Base-by-base conservation (phyloP, 2,113 vertebrate genomes). In the Theropithecus gelada region DNA sequence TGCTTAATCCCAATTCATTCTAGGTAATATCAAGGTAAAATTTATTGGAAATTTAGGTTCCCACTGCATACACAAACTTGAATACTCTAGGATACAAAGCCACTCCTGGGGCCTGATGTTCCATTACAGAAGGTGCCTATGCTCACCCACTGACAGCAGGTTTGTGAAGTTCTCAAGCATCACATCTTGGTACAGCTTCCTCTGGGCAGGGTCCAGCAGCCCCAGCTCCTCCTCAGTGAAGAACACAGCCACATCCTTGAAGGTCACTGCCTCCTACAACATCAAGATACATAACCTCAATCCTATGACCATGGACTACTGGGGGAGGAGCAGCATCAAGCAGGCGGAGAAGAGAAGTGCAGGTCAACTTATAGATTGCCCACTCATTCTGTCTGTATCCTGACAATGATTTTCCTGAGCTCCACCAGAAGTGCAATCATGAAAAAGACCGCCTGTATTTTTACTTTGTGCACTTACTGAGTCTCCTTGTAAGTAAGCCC, bases 161-260 rank as follows among this genome's bases (percentile, higher is more conserved):
- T 48, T 78, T 27, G 14, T 86, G 59, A 88, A 88, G 93, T 95
- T 97, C 82, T 97, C 94, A 13, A 93, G 57, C 94, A 91, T 96
- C 91, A 91, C 91, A 0, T 93, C 94, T 80, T 3, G 76, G 75
- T 95, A 95, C 20, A 97, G 73, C 94, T 50, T 38, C 80, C 75
- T 97, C 66, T 97, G 90, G 72, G 73, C 1, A 1, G 55, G 5
- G 14, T 84, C 59, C 32, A 97, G 38, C 30, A 95, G 86, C 64
- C 5, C 90, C 32, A 95, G 76, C 40, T 97, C 90, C 55, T 95
- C 94, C 38, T 57, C 55, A 0, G 88, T 88, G 52, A 94, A 94
- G 40, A 73, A 1, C 76, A 94, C 76, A 1, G 43, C 84, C 55
- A 93, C 48, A 0, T 96, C 90, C 25, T 40, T 38, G 87, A 96